Evolutionary conservation across 1,140 invertebrate species (phyloP), one percentile per base, ranked within the genome.

Genomic region (Mercenaria mercenaria): DNA sequence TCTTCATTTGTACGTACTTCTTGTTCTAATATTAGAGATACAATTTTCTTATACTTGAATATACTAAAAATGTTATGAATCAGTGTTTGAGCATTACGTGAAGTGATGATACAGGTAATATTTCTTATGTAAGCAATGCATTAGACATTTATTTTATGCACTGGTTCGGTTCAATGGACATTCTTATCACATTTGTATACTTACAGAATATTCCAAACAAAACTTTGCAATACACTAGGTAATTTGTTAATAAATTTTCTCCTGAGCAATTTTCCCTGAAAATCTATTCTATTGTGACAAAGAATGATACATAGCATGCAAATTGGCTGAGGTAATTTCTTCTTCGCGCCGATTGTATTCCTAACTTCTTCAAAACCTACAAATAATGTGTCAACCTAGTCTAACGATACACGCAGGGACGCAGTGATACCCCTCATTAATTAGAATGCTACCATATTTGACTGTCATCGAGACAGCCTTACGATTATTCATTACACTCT

Each of bases 351-450:
- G 52, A 79, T 82, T 82, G 56, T 56, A 41, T 82, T 67, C 59
- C 20, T 23, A 64, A 39, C 34, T 82, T n/a, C 80, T 82, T 82
- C 50, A 82, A 82, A 82, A 82, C 32, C 56, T 41, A 64, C 56
- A 64, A 82, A 64, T 82, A 82, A 82, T 82, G 80, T 82, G 80
- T 82, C 80, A 82, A 82, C 52, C 26, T 26, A 82, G 80, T 32
- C 80, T 82, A 59, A 64, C 56, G 37, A 82, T 59, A 10, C 76
- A 32, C 76, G 2, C 15, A 10, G 43, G 76, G 47, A 34, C 26
- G n/a, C 10, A 11, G 8, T 20, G 61, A 47, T 82, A 67, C 41
- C 59, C 29, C 37, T 64, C 80, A 82, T 82, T 64, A 64, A 82
- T 82, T 82, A 82, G 41, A 34, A 34, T 29, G 67, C 80, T 82